Evolutionary conservation across 2,113 vertebrate species (phyloP), one percentile per base, ranked within the genome.

Genomic region (Balaeniceps rex): DNA sequence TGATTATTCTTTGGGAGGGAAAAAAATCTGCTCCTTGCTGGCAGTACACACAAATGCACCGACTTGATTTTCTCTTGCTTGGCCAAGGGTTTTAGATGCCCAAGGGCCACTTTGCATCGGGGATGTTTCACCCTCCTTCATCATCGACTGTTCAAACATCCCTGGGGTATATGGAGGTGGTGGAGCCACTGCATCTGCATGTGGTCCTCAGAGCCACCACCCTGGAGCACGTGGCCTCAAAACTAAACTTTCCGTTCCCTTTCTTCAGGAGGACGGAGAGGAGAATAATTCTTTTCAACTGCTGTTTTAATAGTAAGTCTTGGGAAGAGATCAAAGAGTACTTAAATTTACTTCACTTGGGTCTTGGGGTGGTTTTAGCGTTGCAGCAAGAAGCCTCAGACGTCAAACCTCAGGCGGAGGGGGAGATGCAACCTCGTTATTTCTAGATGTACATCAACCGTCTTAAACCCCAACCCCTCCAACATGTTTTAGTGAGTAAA

Each of bases 81-180:
- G 31, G 33, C 31, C 36, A 12, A 72, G 33, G 63, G 17, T 40
- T 42, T 57, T 31, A 4, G n/a, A 5, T 57, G 49, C n/a, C 49
- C 3, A 0, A 29, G 24, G 47, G 12, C 14, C 3, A 2, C 17
- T 26, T 34, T 28, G 22, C 2, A 0, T 1, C 19, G 9, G 57
- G 40, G 12, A 7, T 33, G 10, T 58, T 49, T 44, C 38, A 4
- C 19, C 23, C 7, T 51, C 31, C 42, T 8, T 21, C 26, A 14
- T 12, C 51, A 15, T 1, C 36, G 5, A 1, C 14, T 9, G 3
- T 2, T 36, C 12, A 8, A 11, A 25, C 11, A 6, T 12, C 57
- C 65, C 51, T 3, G 25, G 12, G 24, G 24, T 9, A 2, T 1
- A 0, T 0, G 15, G n/a, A 33, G 76, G 11, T 38, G 42, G 21